Evolutionary conservation across 2,113 vertebrate species (phyloP), one percentile per base, ranked within the genome.

Genomic region (Chinchilla lanigera): DNA sequence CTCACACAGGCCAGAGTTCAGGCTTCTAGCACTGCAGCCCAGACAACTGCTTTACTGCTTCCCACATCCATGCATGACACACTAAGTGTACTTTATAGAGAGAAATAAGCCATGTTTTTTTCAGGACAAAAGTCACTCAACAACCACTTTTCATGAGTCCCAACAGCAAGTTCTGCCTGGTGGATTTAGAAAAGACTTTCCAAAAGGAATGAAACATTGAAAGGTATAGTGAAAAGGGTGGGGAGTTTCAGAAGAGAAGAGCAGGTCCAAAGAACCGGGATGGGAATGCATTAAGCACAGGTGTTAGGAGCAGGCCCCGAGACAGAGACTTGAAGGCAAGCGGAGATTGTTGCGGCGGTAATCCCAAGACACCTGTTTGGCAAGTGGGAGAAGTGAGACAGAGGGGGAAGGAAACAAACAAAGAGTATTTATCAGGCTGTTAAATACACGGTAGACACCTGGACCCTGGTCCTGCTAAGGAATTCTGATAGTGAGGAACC

Each of bases 201-300:
- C 52, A 19, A 30, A 81, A 94, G 58, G 11, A 86, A 83, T 4
- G n/a, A 86, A 69, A 52, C 24, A 9, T 2, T 69, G 67, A 65
- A 65, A 88, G 17, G 22, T 13, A 0, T 6, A 56, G 67, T 16
- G 61, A 65, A 54, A 20, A 2, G 20, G 33, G 13, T 50, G 22
- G 12, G 4, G 22, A 20, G 16, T 52, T 88, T 47, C 38, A 58
- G 26, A 77, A 19, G 24, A 85, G 54, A 73, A 81, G 8, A 13
- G 4, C 50, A 44, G 52, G 56, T 77, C 35, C 38, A 11, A 50
- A 93, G 35, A 24, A 52, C 33, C 52, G n/a, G 65, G 22, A 22
- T 94, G 35, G 54, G 33, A 30, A 14, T 86, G 8, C 3, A 12
- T 16, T 12, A 0, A 0, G 12, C 14, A 9, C 3, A 1, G 4